Base-by-base conservation (phyloP, 1,140 invertebrate species). In the Orius insidiosus region DNA sequence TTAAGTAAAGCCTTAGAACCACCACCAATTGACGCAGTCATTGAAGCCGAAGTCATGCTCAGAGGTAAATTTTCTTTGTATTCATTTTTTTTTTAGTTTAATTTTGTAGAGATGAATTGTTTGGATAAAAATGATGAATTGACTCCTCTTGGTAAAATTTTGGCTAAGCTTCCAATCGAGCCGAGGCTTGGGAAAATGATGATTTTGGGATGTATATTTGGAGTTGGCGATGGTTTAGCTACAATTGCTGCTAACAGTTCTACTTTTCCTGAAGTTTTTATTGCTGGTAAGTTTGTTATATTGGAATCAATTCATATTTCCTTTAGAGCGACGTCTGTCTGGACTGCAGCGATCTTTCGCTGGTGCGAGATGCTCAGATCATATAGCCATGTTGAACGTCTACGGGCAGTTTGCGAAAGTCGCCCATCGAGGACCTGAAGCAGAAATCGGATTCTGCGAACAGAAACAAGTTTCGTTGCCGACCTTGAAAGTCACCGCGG, bases 181-280 rank as follows among this genome's bases (percentile, higher is more conserved):
- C 90, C 92, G 0, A 72, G 87, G 16, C 68, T 94, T 4, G 90
- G 90, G 1, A 94, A 93, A 66, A 95, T 95, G 89, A 80, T 95
- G 71, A 76, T 96, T 14, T 66, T 95, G 14, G 87, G 85, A 1
- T 76, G 77, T 15, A 77, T 93, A 49, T 81, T 96, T 54, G 73
- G 77, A 38, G 79, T 81, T 53, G 89, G 85, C 1, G 89, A 94
- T 64, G 79, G 90, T 1, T 63, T 93, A 14, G 81, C 85, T 8
- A 90, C 85, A 2, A 88, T 97, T 71, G 90, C 93, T 5, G 89
- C 92, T 2, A 92, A 94, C 57, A 85, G 83, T 7, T 54, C 53
- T 1, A 54, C 52, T 41, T 47, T 54, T n/a, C 52, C 54, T 16
- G 54, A 55, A 52, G 52, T 55, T 1, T 55, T 55, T 42, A 36